These are phyloP conservation scores for Holcopasites calliopsidis DNA, from an alignment of 1,140 invertebrate species.

Conservation along the genomic window DNA sequence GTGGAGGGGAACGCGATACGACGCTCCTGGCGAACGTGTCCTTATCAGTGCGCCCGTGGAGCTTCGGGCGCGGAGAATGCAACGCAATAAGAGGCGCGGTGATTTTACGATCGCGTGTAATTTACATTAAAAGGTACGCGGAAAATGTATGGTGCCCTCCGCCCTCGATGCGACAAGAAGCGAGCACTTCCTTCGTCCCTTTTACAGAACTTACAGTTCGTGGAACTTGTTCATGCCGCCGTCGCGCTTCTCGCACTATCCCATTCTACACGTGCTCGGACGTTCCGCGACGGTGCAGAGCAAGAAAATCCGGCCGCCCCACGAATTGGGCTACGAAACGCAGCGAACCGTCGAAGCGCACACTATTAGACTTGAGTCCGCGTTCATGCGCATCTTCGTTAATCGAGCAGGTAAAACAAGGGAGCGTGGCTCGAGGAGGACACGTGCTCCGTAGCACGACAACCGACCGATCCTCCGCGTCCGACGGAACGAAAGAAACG, in stretches of 20 bases:
- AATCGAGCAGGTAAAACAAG: neutral
- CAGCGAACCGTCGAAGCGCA: no score
- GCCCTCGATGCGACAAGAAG: no score
- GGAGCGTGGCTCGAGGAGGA: neutral
- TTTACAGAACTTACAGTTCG: no score
- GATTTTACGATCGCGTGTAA: neutral
- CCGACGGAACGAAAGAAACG: neutral
- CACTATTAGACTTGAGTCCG: neutral
- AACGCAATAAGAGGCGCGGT: neutral
- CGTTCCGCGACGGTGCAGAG: neutral
- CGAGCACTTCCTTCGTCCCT: no score
- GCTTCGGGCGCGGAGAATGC: no score
- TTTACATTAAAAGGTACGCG: no score
- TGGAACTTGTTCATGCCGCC: conserved; percentile 56
- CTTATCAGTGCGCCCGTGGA: conserved; percentile 10
- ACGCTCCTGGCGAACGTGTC: no score
- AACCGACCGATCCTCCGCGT: neutral
- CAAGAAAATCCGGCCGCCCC: no score
- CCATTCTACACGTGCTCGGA: conserved; percentile 20
- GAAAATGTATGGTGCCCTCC: no score
- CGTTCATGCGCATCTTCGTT: conserved; percentile 6
- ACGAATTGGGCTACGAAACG: no score
- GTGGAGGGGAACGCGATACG: neutral
- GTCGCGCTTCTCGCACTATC: conserved; percentile 8
- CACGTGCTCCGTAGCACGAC: conserved; percentile 27